Conservation (phyloP, 2,797 vertebrate species). For the Orientallactaga sibirica region DNA sequence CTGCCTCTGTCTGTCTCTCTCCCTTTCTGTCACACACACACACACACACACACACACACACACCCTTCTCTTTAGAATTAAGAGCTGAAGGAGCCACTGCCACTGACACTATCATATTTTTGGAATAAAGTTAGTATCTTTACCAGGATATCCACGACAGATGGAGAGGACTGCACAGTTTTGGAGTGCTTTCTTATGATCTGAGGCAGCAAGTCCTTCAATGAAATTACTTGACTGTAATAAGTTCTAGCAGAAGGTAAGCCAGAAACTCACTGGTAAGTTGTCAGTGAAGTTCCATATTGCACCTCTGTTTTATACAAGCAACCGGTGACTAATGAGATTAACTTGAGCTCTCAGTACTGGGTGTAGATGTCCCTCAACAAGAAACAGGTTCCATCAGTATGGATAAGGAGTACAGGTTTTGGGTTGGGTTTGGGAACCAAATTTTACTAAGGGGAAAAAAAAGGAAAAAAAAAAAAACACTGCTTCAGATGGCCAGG, state of each 20-base stretch:
- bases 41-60: too few relatives aligned
- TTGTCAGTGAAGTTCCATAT: constrained; percentile 17
- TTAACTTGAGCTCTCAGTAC: not conserved
- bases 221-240: constrained; percentile 48
- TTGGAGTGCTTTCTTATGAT: constrained; percentile 38
- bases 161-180: not conserved
- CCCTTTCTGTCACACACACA: too few relatives aligned
- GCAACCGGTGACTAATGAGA: constrained; percentile 44
- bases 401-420: not conserved
- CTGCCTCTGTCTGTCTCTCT: too few relatives aligned
- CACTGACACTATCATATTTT: not conserved
- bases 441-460: not conserved
- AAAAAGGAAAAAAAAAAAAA: too few relatives aligned
- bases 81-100: not conserved
- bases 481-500: not conserved
- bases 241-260: constrained; percentile 60
- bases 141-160: not conserved
- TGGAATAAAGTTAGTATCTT: constrained; percentile 45
- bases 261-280: constrained; percentile 57
- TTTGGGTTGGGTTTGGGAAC: constrained; percentile 18
- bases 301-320: constrained; percentile 2
- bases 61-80: not conserved
- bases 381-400: constrained; percentile 4
- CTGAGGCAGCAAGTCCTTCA: not conserved
- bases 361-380: not conserved